Base-by-base conservation (phyloP, 1,140 invertebrate species). In the Belonocnema kinseyi region DNA sequence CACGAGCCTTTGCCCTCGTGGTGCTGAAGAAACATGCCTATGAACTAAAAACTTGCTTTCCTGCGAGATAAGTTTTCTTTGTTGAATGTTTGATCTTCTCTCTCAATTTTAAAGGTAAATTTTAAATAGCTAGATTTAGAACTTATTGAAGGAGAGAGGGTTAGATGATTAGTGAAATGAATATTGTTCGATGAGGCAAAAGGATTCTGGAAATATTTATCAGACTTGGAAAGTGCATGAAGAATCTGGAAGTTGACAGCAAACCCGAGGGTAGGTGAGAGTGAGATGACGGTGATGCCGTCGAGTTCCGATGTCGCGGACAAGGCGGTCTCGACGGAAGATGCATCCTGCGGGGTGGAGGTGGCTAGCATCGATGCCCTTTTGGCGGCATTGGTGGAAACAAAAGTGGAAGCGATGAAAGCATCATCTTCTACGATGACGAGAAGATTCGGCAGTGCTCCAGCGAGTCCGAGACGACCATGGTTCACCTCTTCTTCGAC, bases 311-410 rank as follows among this genome's bases (percentile, higher is more conserved):
- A 93, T 91, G 93, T 93, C 87, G 93, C 93, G 88, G 94, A 95
- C 92, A 94, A 94, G 89, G 93, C 94, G 81, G 94, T 95, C 77
- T 94, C 94, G 83, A 95, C 94, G 82, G 94, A 94, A 90, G 94
- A 94, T 88, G 90, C 86, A 50, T 82, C 82, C 80, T 88, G 76
- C 54, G 80, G 82, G 79, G 88, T 88, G 86, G 94, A 93, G 81
- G 92, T 94, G 86, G 91, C 93, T 71, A 92, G 93, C 80, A 91
- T 95, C 82, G 94, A 94, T 88, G 93, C 94, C 46, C 93, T 94
- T 56, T 88, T 95, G 75, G 93, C 94, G 21, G 93, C 94, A 75
- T 87, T 95, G 66, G 93, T 94, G 80, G 93, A 95, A 83, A 93
- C 93, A 73, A 95, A 95, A 88, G 93, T 92, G 56, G 88, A 90